Evolutionary conservation across 2,113 vertebrate species (phyloP).

Genomic region (Podilymbus podiceps): DNA sequence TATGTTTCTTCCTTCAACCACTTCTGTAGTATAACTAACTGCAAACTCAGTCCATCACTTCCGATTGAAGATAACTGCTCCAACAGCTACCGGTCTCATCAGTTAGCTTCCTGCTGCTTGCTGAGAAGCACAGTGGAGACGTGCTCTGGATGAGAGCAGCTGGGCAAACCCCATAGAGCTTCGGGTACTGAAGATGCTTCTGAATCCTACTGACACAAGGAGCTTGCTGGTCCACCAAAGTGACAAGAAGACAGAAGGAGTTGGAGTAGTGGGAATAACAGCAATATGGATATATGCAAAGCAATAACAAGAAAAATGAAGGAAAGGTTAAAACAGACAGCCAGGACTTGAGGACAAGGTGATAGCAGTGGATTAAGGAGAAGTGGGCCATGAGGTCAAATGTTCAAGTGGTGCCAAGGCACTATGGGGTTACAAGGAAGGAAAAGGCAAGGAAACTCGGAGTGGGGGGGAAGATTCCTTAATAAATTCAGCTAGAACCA

Average conservation of each 20-base stretch:
- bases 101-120: not conserved
- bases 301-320: not conserved
- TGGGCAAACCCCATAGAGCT: not conserved
- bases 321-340: not conserved
- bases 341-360: not conserved
- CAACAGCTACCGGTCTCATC: not conserved
- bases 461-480: not conserved
- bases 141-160: not conserved
- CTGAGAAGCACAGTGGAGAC: not conserved
- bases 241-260: not conserved
- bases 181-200: not conserved
- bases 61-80: not conserved
- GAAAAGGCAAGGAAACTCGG: not conserved
- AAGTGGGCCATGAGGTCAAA: not conserved
- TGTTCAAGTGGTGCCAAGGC: not conserved
- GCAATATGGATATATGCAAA: not conserved
- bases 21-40: not conserved
- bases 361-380: not conserved
- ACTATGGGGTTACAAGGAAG: not conserved
- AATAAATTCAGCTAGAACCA: not conserved
- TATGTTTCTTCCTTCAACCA: not conserved
- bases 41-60: not conserved
- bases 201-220: accelerated
- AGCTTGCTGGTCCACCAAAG: not conserved
- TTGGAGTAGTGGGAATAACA: not conserved